Evolutionary conservation across 2,797 vertebrate species (phyloP).

Genomic region (Clarias fuscus): DNA sequence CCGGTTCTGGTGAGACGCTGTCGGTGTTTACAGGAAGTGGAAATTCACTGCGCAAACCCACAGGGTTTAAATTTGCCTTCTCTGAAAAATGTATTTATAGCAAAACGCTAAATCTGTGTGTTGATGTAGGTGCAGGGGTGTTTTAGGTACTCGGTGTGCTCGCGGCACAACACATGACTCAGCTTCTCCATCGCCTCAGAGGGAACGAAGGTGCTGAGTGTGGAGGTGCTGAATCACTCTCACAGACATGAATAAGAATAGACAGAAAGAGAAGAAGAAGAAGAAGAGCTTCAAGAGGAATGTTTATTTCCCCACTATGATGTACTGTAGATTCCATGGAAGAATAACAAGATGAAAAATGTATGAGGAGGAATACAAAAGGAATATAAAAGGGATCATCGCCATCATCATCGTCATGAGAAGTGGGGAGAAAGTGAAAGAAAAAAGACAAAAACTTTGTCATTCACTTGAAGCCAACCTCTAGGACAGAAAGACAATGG

Average conservation of each 20-base stretch:
- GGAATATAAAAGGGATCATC: neutral
- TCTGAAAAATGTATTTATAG: slow-evolving; percentile 19
- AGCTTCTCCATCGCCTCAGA: neutral
- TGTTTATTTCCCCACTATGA: neutral
- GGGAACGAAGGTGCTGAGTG: neutral
- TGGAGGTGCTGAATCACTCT: neutral
- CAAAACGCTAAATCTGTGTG: neutral
- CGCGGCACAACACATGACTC: neutral
- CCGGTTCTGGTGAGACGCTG: neutral
- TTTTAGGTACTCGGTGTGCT: neutral
- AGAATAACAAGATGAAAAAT: neutral
- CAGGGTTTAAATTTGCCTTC: slow-evolving; percentile 13
- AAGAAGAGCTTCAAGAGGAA: neutral
- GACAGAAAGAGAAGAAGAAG: neutral
- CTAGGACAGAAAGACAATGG: neutral
- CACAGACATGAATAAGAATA: neutral
- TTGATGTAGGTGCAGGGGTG: neutral
- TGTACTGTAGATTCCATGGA: neutral
- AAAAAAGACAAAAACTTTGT: neutral
- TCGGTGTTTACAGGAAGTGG: neutral
- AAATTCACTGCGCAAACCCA: neutral
- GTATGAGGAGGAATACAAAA: neutral
- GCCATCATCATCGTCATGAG: too few species aligned
- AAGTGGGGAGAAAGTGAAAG: neutral
- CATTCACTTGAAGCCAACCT: neutral